These are phyloP conservation scores for Myioborus melanocephalus DNA, from an alignment of 2,797 vertebrate species.

Conservation along the genomic window DNA sequence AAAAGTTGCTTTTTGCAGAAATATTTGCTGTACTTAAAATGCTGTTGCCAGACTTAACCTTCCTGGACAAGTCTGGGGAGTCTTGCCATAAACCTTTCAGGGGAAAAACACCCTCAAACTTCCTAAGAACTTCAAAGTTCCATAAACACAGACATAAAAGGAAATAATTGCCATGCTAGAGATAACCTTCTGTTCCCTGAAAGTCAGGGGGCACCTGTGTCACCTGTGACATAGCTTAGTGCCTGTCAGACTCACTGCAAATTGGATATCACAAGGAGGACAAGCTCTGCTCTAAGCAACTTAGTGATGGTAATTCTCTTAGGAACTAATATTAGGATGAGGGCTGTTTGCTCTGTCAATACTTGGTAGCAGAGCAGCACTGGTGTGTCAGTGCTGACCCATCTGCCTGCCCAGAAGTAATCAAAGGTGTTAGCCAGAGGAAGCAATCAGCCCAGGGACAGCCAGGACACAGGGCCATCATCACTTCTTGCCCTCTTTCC, in stretches of 20 bases:
- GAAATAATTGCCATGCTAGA: not conserved
- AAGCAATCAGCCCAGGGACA: not conserved
- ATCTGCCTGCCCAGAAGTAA: not conserved
- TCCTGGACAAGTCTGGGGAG: not conserved
- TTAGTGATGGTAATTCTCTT: conserved; percentile 41
- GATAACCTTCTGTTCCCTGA: not conserved
- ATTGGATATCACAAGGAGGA: not conserved
- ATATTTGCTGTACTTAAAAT: not conserved
- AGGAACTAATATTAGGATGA: not conserved
- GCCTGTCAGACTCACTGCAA: not conserved
- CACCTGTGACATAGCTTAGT: not conserved
- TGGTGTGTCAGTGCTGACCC: conserved; percentile 31
- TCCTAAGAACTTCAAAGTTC: not conserved
- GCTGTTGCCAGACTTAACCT: not conserved
- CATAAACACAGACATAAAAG: not conserved
- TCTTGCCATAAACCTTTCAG: not conserved
- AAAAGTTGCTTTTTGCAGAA: not conserved
- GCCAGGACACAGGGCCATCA: not conserved
- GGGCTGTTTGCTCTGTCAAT: conserved; percentile 13
- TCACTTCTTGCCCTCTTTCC: not conserved
- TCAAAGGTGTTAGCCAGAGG: not conserved
- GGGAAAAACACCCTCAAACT: accelerated
- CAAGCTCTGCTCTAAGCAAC: conserved; percentile 11
- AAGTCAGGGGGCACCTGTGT: not conserved
- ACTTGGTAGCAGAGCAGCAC: not conserved